These are phyloP conservation scores for Oncopeltus fasciatus DNA, from an alignment of 1,140 invertebrate genomes.

Conservation along the genomic window DNA sequence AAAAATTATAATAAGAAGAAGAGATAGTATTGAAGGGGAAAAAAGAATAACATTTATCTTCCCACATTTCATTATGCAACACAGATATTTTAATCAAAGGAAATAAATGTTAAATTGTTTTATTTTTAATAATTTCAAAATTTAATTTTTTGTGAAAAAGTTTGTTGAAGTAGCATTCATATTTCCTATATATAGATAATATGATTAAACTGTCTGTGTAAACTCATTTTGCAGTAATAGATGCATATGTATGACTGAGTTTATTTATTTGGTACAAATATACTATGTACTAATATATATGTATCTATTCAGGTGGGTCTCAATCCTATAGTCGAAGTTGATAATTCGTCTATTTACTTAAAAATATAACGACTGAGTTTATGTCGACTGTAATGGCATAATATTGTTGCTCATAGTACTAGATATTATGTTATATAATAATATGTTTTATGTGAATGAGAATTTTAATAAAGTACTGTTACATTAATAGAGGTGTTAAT, in stretches of 20 bases:
- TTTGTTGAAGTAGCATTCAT: too few species aligned
- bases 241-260: too few species aligned
- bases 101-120: too few species aligned
- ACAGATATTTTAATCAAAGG: too few species aligned
- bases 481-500: not conserved
- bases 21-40: not conserved
- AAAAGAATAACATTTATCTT: not conserved
- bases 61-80: not conserved
- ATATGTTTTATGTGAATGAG: slow-evolving; percentile 17
- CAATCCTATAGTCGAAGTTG: not conserved
- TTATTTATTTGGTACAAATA: too few species aligned
- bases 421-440: slow-evolving; percentile 16
- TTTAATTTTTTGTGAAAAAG: too few species aligned
- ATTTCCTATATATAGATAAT: too few species aligned
- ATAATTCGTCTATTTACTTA: slow-evolving; percentile 10
- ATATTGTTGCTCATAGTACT: slow-evolving; percentile 19
- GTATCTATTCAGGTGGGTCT: not conserved
- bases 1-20: too few species aligned
- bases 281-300: too few species aligned
- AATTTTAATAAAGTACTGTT: slow-evolving; percentile 19
- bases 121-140: too few species aligned
- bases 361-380: slow-evolving; percentile 11
- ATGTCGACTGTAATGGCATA: slow-evolving; percentile 17
- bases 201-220: too few species aligned
- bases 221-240: too few species aligned